These are phyloP conservation scores for Rugalucina vietnamica DNA, from an alignment of 2,888 invertebrate genomes.

Conservation along the genomic window DNA sequence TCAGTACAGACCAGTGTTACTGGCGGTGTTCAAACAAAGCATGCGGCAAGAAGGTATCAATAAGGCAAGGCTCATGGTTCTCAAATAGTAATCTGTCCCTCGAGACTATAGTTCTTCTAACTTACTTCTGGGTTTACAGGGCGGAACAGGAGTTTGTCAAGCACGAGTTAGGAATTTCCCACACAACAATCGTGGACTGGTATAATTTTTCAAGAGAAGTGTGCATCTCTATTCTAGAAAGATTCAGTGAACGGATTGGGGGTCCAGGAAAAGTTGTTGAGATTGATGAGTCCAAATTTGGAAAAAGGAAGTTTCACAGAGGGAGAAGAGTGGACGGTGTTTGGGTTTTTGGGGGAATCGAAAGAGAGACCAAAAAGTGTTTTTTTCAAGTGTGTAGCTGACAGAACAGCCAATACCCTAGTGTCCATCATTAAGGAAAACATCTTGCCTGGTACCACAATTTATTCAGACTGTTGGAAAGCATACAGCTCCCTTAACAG, in stretches of 20 bases:
- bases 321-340: conserved; percentile 50
- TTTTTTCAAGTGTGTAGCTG: conserved; percentile 43
- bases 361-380: conserved; percentile 20
- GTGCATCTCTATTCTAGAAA: background rate
- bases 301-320: conserved; percentile 50
- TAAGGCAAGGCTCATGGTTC: conserved; percentile 17
- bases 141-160: background rate
- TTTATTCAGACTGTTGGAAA: conserved; percentile 48
- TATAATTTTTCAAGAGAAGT: conserved; percentile 41
- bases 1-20: background rate
- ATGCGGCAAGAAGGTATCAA: conserved; percentile 17
- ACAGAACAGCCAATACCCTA: conserved; percentile 32
- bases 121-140: conserved; percentile 15
- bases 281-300: conserved; percentile 48
- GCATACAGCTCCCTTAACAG: conserved; percentile 29
- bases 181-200: conserved; percentile 42
- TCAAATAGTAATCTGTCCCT: background rate
- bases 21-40: conserved; percentile 24
- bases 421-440: conserved; percentile 40
- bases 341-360: conserved; percentile 49
- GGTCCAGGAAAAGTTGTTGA: conserved; percentile 36
- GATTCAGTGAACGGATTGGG: conserved; percentile 32
- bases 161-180: background rate
- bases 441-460: conserved; percentile 43
- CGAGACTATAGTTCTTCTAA: conserved; percentile 3